phyloP scores from a whole-genome alignment of 2,888 invertebrate species.

The Xestia sexstrigata region DNA sequence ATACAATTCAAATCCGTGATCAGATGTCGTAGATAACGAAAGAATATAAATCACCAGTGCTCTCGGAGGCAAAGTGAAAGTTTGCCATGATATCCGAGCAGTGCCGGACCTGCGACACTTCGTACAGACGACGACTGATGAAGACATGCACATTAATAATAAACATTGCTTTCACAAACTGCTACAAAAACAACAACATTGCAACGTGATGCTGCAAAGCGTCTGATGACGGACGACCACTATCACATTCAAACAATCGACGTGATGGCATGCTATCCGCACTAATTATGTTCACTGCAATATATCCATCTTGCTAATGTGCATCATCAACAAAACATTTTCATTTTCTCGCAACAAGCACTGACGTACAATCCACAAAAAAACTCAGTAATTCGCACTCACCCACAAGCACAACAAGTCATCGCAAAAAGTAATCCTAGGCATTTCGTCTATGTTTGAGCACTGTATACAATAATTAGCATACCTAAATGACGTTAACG shows the following conservation, averaged over 20 bases:
- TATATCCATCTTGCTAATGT: conserved; percentile 44
- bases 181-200: conserved; percentile 69
- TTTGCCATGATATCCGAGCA: conserved; percentile 76
- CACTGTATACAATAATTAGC: conserved; percentile 85
- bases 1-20: conserved; percentile 81
- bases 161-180: conserved; percentile 80
- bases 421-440: conserved; percentile 63
- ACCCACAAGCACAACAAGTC: conserved; percentile 56
- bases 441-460: conserved; percentile 76
- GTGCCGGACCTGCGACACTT: conserved; percentile 79
- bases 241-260: conserved; percentile 62
- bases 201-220: conserved; percentile 47
- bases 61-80: conserved; percentile 84
- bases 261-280: conserved; percentile 59
- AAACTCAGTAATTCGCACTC: conserved; percentile 62
- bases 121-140: conserved; percentile 73
- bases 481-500: conserved; percentile 87
- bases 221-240: conserved; percentile 60
- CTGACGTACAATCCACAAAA: conserved; percentile 45
- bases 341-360: conserved; percentile 52
- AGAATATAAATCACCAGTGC: conserved; percentile 81
- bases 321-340: conserved; percentile 48
- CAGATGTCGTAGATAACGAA: conserved; percentile 81
- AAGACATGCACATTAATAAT: conserved; percentile 78
- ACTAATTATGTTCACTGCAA: conserved; percentile 55